phyloP scores from a whole-genome alignment of 2,797 vertebrate genomes.

The Smutsia gigantea region DNA sequence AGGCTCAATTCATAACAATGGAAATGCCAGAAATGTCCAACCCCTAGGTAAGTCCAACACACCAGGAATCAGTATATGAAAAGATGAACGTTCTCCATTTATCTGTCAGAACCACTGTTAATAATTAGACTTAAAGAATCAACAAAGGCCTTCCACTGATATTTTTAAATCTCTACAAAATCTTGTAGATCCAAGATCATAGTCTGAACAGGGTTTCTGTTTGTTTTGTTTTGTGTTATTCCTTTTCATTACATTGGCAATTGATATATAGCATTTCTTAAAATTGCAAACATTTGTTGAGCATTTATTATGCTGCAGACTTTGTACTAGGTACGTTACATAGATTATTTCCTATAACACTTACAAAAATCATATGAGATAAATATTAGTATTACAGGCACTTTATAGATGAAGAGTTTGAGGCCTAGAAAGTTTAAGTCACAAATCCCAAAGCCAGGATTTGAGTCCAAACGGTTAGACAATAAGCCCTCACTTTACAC shows the following conservation, averaged over 20 bases:
- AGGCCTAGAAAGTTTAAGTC: neutral
- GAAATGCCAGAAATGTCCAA: neutral
- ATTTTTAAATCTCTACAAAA: neutral
- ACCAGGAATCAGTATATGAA: neutral
- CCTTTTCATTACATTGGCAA: neutral
- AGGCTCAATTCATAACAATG: neutral
- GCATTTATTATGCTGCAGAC: neutral
- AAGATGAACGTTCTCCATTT: neutral
- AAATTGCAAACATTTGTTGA: neutral
- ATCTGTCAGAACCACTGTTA: neutral
- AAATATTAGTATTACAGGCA: neutral
- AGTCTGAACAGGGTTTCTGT: neutral
- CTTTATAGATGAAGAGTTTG: neutral
- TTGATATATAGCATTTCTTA: neutral
- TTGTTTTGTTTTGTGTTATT: neutral
- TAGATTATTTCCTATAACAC: neutral
- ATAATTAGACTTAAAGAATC: neutral
- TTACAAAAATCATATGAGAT: neutral
- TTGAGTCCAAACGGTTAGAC: neutral
- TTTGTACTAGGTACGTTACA: neutral
- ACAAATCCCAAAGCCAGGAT: neutral
- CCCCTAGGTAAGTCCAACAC: neutral
- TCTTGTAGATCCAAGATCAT: neutral
- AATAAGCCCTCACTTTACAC: neutral
- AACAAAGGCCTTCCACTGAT: neutral